Percentiles rank a stretch among this genome's conserved stretches.
phyloP scores from a whole-genome alignment of 1,140 invertebrate genomes.

The Ceratina australensis region DNA sequence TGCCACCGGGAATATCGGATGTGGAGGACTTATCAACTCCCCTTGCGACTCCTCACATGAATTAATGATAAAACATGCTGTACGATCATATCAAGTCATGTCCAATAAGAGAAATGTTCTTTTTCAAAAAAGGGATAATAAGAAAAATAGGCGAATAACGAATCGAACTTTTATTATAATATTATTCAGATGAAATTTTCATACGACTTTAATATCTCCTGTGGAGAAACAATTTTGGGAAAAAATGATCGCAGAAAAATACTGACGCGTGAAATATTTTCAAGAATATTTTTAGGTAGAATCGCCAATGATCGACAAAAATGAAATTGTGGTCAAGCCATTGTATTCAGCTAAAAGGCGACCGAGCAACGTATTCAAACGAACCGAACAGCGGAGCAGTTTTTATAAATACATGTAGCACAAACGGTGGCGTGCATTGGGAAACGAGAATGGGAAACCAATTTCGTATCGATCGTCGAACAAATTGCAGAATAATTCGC shows the following conservation, averaged over 20 bases:
- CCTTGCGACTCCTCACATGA: too few species aligned
- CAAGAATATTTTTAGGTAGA: neutral
- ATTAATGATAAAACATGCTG: too few species aligned
- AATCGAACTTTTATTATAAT: too few species aligned
- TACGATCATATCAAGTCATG: too few species aligned
- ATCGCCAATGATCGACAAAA: neutral
- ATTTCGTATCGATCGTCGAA: conserved; percentile 26
- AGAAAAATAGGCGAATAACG: too few species aligned
- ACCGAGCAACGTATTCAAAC: too few species aligned
- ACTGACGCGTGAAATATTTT: neutral
- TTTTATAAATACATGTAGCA: neutral
- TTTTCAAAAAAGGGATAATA: too few species aligned
- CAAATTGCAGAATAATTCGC: conserved; percentile 25
- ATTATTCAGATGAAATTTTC: conserved; percentile 47
- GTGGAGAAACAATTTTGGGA: neutral
- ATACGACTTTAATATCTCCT: conserved; percentile 24
- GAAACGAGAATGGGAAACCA: neutral
- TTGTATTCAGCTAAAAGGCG: too few species aligned
- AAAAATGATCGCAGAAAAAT: too few species aligned
- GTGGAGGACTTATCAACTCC: neutral
- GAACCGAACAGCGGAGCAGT: neutral
- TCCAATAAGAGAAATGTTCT: neutral
- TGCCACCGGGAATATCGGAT: neutral
- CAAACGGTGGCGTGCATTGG: neutral
- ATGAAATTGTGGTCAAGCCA: neutral